Conservation (phyloP, 1,140 invertebrate species). For the Vollenhovia emeryi region DNA sequence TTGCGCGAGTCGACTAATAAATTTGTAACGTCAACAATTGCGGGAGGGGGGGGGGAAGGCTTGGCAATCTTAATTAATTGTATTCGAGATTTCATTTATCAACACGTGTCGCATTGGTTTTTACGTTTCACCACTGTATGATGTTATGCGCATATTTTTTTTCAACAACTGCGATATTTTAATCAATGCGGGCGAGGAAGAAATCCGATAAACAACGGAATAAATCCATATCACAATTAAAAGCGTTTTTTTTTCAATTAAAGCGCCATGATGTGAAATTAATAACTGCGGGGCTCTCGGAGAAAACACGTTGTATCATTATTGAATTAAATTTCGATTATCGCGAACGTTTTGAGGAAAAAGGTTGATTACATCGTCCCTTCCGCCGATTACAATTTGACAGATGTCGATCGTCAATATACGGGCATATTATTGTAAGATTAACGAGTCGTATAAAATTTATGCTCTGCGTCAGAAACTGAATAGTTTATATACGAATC, state of each 20-base stretch:
- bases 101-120: background rate
- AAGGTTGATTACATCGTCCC: background rate
- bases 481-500: background rate
- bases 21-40: background rate
- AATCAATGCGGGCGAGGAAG: background rate
- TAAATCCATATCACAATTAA: background rate
- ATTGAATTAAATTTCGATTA: constrained; percentile 29
- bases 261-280: background rate
- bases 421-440: background rate
- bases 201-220: background rate
- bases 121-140: background rate
- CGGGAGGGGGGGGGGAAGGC: background rate
- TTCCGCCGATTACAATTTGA: background rate
- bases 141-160: background rate
- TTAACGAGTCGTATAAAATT: background rate
- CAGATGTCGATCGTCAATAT: background rate
- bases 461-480: background rate
- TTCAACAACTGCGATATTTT: background rate
- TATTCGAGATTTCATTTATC: background rate
- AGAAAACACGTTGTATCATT: background rate
- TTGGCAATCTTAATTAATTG: background rate
- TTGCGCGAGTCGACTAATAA: background rate
- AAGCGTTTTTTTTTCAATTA: background rate
- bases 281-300: background rate
- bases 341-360: background rate